Evolutionary conservation across 2,888 invertebrate species (phyloP), one percentile per base, ranked within the genome.

Genomic region (Campoplex capitator): DNA sequence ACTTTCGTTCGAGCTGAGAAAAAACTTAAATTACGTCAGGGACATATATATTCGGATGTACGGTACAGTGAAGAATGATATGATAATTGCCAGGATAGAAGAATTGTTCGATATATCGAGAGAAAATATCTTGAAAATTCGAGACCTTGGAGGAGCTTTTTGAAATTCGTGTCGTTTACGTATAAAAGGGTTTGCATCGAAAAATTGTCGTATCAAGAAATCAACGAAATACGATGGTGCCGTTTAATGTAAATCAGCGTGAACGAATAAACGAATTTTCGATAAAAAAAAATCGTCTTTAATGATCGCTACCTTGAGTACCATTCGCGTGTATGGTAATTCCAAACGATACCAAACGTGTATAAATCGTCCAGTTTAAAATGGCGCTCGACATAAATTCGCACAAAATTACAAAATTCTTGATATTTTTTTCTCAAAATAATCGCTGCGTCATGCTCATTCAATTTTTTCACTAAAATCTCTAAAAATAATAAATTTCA

Each of bases 1-100:
- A 38, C 32, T 65, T 38, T 32, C 32, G 51, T 77, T 77, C 51
- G 75, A 74, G 58, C 58, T 58, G 58, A 56, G 58, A 54, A 74
- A 74, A 74, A 58, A 58, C 45, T 58, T 58, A 42, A 75, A 58
- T 42, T 58, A 16, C 56, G 28, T 75, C 38, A 75, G 58, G 58
- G 28, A 75, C 58, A 58, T 54, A 56, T 74, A 74, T 74, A 75
- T 76, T 42, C 23, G 28, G 45, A 48, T 38, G 38, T 76, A 62
- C 38, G 23, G 32, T 38, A 58, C 38, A 51, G 18, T 32, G 35
- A 51, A 48, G 23, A 48, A 32, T 32, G 32, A 13, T 16, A 32
- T 3, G 62, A 62, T 62, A 62, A 62, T 62, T 32, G 62, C 32
- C 6, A 32, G 16, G 62, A 58, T 58, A 45, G 11, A 13, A 71